Evolutionary conservation across 2,797 vertebrate species (phyloP).

Genomic region (Mus spretus): DNA sequence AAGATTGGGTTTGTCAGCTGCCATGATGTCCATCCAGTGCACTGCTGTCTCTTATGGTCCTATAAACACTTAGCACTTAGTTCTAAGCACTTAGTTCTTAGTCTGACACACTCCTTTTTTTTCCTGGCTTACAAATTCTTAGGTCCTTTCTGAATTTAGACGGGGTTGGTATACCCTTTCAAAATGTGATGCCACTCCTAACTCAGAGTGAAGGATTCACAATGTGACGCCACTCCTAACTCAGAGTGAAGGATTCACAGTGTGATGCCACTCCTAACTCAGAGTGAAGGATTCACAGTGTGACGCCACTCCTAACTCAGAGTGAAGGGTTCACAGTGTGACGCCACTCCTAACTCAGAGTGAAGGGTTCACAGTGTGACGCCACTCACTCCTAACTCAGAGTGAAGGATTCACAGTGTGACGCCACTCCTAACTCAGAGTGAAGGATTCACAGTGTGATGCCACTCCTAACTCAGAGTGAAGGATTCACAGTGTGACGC

Average conservation of each 20-base stretch:
- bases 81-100: background rate
- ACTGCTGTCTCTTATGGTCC: background rate
- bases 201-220: background rate
- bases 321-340: background rate
- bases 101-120: background rate
- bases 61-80: conserved; percentile 13
- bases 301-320: background rate
- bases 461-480: background rate
- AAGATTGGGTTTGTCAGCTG: background rate
- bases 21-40: background rate
- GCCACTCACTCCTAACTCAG: background rate
- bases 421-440: background rate
- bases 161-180: background rate
- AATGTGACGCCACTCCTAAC: background rate
- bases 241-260: background rate
- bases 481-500: background rate
- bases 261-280: background rate
- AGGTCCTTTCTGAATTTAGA: background rate
- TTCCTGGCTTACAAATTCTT: conserved; percentile 45
- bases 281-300: background rate
- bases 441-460: background rate
- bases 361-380: too few species aligned
- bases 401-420: background rate
- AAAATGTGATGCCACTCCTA: background rate
- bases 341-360: background rate